These are phyloP conservation scores for Nephila pilipes DNA, from an alignment of 1,140 invertebrate species.

Conservation along the genomic window DNA sequence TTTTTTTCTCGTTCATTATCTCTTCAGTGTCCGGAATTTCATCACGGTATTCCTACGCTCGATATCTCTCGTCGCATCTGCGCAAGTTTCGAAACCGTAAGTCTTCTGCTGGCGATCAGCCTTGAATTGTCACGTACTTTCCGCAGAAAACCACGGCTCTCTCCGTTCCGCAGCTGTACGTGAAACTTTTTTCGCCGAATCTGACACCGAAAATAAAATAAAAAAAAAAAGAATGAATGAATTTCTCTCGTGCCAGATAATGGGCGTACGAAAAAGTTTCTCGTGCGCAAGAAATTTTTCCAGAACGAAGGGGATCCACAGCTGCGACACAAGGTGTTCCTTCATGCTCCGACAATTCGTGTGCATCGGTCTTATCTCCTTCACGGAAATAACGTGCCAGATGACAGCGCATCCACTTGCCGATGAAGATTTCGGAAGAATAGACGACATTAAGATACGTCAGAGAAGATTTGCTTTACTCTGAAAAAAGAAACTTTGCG, in stretches of 20 bases:
- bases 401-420: neutral
- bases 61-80: neutral
- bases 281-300: neutral
- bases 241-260: neutral
- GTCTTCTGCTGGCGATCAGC: neutral
- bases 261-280: neutral
- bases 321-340: neutral
- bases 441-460: neutral
- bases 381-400: neutral
- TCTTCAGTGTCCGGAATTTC: too few species aligned
- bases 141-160: neutral
- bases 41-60: neutral
- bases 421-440: neutral
- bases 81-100: neutral
- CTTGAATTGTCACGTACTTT: neutral
- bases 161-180: neutral
- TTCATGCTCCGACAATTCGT: neutral
- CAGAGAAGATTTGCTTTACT: neutral
- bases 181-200: neutral
- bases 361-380: neutral
- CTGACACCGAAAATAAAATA: neutral
- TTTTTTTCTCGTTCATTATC: too few species aligned
- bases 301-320: neutral
- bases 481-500: neutral
- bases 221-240: neutral